phyloP scores from a whole-genome alignment of 2,888 invertebrate genomes.

The Mythimna pallens region DNA sequence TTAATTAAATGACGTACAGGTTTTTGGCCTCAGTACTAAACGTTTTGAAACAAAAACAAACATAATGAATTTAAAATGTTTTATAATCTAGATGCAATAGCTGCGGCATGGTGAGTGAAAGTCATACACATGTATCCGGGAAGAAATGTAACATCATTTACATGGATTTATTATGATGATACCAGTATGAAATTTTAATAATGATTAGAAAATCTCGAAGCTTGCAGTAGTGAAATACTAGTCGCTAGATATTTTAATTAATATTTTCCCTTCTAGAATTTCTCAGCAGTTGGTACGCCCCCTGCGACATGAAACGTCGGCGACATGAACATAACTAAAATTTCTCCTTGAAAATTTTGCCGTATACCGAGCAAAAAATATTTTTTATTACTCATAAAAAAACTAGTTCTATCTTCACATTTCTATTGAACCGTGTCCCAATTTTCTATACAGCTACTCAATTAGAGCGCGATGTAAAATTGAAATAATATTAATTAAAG shows the following conservation, averaged over 20 bases:
- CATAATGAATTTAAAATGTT: slow-evolving; percentile 30
- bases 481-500: too few species aligned
- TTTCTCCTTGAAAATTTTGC: slow-evolving; percentile 10
- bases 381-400: not conserved
- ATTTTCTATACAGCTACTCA: too few species aligned
- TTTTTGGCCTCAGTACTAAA: slow-evolving; percentile 3
- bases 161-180: slow-evolving; percentile 42
- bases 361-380: not conserved
- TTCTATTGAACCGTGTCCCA: too few species aligned
- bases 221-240: not conserved
- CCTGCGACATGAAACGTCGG: too few species aligned
- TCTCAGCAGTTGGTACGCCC: too few species aligned
- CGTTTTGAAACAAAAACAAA: slow-evolving; percentile 7
- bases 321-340: too few species aligned
- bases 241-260: not conserved
- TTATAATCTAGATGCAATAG: slow-evolving; percentile 30
- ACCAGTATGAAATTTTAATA: slow-evolving; percentile 11
- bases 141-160: slow-evolving; percentile 52
- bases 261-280: too few species aligned
- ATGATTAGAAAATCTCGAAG: slow-evolving; percentile 14
- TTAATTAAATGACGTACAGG: not conserved
- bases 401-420: too few species aligned
- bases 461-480: too few species aligned
- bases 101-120: slow-evolving; percentile 50
- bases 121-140: slow-evolving; percentile 44